These are phyloP conservation scores for Mactra quadrangularis DNA, from an alignment of 1,140 invertebrate species.

Conservation along the genomic window DNA sequence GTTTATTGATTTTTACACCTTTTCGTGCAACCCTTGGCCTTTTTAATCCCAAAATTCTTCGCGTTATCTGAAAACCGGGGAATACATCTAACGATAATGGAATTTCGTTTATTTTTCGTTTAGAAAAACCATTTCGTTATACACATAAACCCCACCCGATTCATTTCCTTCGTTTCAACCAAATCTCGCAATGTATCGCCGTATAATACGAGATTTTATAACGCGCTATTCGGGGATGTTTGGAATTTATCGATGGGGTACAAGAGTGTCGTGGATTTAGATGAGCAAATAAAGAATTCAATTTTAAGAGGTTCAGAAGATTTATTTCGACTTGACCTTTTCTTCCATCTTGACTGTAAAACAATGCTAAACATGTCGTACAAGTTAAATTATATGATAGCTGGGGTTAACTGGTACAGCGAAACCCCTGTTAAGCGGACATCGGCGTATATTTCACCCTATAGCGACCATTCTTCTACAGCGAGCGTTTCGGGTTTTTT, in stretches of 20 bases:
- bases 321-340: constrained; percentile 58
- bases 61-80: constrained; percentile 43
- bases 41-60: constrained; percentile 44
- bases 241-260: constrained; percentile 43
- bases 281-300: constrained; percentile 56
- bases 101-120: constrained; percentile 54
- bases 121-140: constrained; percentile 35
- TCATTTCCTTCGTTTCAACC: constrained; percentile 39
- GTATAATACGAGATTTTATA: constrained; percentile 28
- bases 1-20: constrained; percentile 56
- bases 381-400: too few relatives aligned
- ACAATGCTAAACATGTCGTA: constrained; percentile 31
- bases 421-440: too few relatives aligned
- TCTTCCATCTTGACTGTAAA: constrained; percentile 31
- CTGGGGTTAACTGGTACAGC: too few relatives aligned
- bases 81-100: constrained; percentile 9
- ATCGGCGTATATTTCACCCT: too few relatives aligned
- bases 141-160: constrained; percentile 47
- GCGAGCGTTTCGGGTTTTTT: too few relatives aligned
- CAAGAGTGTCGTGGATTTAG: constrained; percentile 48
- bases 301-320: constrained; percentile 57
- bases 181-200: constrained; percentile 31
- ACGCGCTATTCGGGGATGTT: constrained; percentile 36
- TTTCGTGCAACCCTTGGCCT: constrained; percentile 46
- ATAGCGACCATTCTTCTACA: too few relatives aligned